Base-by-base conservation (phyloP, 2,113 vertebrate genomes). In the Ovibos moschatus region DNA sequence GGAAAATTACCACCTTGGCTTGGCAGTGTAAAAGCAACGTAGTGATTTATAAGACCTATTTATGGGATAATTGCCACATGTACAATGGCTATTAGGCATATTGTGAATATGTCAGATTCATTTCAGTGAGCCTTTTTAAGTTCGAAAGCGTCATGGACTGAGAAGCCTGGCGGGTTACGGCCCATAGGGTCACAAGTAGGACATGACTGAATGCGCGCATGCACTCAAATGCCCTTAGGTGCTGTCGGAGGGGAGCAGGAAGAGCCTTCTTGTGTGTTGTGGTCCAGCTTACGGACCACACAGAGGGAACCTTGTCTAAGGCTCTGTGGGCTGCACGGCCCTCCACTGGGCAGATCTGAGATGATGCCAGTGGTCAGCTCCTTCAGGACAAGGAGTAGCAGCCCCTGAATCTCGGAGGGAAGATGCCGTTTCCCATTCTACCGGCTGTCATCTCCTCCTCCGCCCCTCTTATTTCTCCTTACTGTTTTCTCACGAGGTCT, bases 21-120 rank as follows among this genome's bases (percentile, higher is more conserved):
- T 90, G 45, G 90, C 76, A 36, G 53, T 71, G 90, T 86, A 51
- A 97, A 96, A 47, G 81, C 95, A 91, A 88, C 28, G 85, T 62
- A 78, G 87, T 95, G 94, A 97, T 95, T 97, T 97, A 97, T 91
- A 94, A 97, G 95, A 82, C 81, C 93, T 89, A 83, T 92, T 97
- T 94, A 85, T 1, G 30, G 87, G 79, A 64, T 96, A 96, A 97
- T 97, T 92, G 92, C 82, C 93, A 28, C 78, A 27, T 86, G 94
- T 60, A 95, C 97, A 91, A 62, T 93, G 94, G 91, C 90, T 83
- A 93, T 94, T 94, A 95, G 85, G 88, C 82, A 83, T 79, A 91
- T 85, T 96, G 96, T 97, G 90, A 91, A 71, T 55, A 57, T 83
- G 97, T 97, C 97, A 95, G 96, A 43, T 87, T 95, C 55, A 17